Conservation (phyloP, 2,797 vertebrate species). For the Myotis myotis region DNA sequence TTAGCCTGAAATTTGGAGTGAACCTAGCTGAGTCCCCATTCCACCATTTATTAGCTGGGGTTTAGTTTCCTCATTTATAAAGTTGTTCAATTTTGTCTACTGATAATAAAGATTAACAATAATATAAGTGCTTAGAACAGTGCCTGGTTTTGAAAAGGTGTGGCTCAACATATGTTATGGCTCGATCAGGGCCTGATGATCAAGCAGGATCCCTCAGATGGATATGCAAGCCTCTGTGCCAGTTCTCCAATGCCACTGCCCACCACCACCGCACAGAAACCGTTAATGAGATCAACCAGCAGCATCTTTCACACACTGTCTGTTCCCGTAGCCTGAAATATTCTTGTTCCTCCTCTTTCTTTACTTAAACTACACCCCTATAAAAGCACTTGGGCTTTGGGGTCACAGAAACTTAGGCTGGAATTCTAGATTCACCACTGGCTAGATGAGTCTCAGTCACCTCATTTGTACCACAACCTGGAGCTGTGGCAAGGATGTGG, state of each 20-base stretch:
- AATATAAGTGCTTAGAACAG: not conserved
- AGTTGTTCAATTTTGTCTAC: not conserved
- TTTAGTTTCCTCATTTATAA: not conserved
- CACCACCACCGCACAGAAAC: rapidly evolving
- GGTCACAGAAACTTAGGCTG: not conserved
- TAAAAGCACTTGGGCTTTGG: not conserved
- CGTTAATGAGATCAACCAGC: not conserved
- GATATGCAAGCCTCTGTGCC: not conserved
- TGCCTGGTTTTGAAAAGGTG: no score
- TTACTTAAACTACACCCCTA: not conserved
- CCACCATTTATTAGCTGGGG: not conserved
- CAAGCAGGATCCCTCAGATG: not conserved
- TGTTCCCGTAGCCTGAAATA: not conserved
- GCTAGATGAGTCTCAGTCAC: not conserved
- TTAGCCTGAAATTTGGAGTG: not conserved
- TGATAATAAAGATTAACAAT: not conserved
- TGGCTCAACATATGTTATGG: not conserved
- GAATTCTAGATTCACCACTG: not conserved
- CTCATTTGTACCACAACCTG: not conserved
- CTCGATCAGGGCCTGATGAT: not conserved
- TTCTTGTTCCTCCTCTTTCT: not conserved
- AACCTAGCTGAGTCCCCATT: not conserved
- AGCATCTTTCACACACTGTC: not conserved
- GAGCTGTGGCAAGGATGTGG: not conserved
- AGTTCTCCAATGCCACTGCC: not conserved